Base-by-base conservation (phyloP, 2,113 vertebrate species). In the Scatophagus argus region DNA sequence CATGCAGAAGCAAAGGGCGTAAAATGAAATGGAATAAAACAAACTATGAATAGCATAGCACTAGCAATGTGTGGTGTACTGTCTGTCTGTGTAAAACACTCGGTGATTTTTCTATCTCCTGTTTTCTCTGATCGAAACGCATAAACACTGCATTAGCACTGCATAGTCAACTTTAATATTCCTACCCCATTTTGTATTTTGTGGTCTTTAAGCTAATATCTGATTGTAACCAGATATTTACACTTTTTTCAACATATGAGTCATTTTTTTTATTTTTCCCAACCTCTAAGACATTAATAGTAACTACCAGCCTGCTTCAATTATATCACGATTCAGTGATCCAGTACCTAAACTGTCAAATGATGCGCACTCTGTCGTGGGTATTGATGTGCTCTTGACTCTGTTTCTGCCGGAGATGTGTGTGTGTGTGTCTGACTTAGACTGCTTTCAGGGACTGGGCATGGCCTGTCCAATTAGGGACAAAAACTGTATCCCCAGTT, bases 341-440 rank as follows among this genome's bases (percentile, higher is more conserved):
- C 36, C 67, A 69, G 10, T 62, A 23, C n/a, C 38, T 65, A 52
- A 44, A 61, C 54, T 74, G 31, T 82, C 39, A 66, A 77, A 80
- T 60, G 36, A 65, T 39, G 39, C 39, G 34, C 32, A 13, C 25
- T 64, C 34, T 56, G 44, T 58, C 66, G 47, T 27, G 39, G 51
- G 56, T 73, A 56, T 87, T 19, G 8, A 16, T 54, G 64, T 81
- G 54, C 11, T 81, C 69, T 78, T 39, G 17, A 14, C 51, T 77
- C 44, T 74, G 41, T 56, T 41, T 43, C 16, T 46, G 16, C 19
- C 49, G 17, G 31, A 4, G 5, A 10, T 55, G 65, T 43, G 27
- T 74, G 19, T 58, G 38, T 73, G 44, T 29, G 8, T 38, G 19
- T 39, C 25, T 51, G 49, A n/a, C n/a, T n/a, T n/a, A n/a, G n/a